Evolutionary conservation across 2,113 vertebrate species (phyloP), one percentile per base, ranked within the genome.

Genomic region (Chionodraco myersi): DNA sequence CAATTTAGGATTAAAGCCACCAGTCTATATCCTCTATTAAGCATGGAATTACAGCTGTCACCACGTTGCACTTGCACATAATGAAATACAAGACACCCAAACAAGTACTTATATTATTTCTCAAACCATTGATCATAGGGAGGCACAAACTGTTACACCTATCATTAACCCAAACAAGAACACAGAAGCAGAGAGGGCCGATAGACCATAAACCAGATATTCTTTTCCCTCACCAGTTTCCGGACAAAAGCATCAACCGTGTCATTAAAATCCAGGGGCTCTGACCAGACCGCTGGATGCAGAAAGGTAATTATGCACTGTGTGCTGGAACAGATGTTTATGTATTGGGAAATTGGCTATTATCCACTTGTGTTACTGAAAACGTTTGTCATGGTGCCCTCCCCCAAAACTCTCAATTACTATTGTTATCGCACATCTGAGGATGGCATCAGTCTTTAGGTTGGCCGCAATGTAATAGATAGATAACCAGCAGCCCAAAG

Each of bases 401-500:
- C n/a, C 41, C 49, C 41, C 5, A 23, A 51, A 59, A 67, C 23
- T 47, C 63, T 64, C 44, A 16, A 10, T 72, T 23, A 51, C n/a
- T 82, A 26, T 41, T 5, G 16, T 62, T 77, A 67, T 77, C 1
- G 4, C 73, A 62, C 60, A 52, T 65, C 53, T 71, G 26, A 48
- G 80, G 59, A 79, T 80, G 71, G 72, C 41, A 53, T 76, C 74
- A 86, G 11, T 69, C 23, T 72, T 86, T 81, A 77, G 44, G 47
- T 62, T 64, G 53, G 41, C 75, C 75, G 68, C 63, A 69, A 51
- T 52, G 18, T 2, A n/a, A 75, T 36, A 68, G 36, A 41, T 57
- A 34, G 23, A 71, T 36, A 72, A 58, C 47, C 21, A 61, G 47
- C 53, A 62, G 30, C 14, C 21, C 59, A 18, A 21, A 54, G 23